Evolutionary conservation across 2,888 invertebrate species (phyloP).

Genomic region (Parnassius apollo): DNA sequence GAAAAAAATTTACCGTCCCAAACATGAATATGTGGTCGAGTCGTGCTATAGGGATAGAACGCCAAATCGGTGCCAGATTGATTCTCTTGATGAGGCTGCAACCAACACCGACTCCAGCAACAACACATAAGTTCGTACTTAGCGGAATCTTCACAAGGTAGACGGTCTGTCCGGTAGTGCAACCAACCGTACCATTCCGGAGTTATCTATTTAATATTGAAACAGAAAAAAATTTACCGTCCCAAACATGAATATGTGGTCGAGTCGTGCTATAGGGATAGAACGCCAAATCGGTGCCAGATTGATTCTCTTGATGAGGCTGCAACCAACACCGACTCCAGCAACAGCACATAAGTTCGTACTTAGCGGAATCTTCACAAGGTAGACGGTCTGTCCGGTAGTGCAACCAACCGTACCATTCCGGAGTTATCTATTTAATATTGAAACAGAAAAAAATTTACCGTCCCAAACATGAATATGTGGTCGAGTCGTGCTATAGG

Average conservation of each 20-base stretch:
- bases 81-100: constrained; percentile 55
- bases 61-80: constrained; percentile 47
- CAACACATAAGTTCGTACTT: constrained; percentile 49
- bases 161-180: constrained; percentile 89
- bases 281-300: constrained; percentile 50
- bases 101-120: constrained; percentile 47
- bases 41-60: constrained; percentile 58
- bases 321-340: constrained; percentile 51
- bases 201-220: constrained; percentile 72
- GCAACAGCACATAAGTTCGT: constrained; percentile 41
- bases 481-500: constrained; percentile 50
- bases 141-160: constrained; percentile 56
- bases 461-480: constrained; percentile 57
- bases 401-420: constrained; percentile 99
- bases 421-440: constrained; percentile 87
- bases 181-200: constrained; percentile 99
- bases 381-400: constrained; percentile 85
- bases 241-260: constrained; percentile 48
- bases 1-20: constrained; percentile 55
- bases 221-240: constrained; percentile 43
- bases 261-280: constrained; percentile 57
- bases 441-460: constrained; percentile 29
- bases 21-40: constrained; percentile 36
- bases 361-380: constrained; percentile 55
- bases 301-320: constrained; percentile 51